A percentile compares a stretch with the other conserved stretches of the same genome.
Evolutionary conservation across 2,113 vertebrate species (phyloP).

Genomic region (Perca flavescens): DNA sequence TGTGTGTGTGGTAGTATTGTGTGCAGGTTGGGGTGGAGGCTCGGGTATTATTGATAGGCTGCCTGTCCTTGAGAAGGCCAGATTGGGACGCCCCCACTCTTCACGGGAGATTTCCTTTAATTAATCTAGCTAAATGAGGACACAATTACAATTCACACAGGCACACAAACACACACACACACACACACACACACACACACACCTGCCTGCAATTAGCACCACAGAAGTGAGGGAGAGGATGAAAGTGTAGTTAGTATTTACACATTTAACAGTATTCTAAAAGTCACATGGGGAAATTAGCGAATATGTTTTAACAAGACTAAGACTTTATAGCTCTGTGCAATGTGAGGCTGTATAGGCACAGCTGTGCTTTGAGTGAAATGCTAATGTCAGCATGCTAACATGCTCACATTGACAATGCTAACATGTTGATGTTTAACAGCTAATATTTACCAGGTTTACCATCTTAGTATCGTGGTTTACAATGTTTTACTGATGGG

Average conservation of each 20-base stretch:
- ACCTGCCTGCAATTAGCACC: conserved; percentile 10
- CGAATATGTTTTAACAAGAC: background rate
- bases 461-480: too few species aligned
- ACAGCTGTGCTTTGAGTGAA: background rate
- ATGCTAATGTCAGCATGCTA: too few species aligned
- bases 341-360: background rate
- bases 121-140: conserved; percentile 73
- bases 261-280: background rate
- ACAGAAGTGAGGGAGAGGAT: conserved; percentile 15
- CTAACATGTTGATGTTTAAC: too few species aligned
- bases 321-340: background rate
- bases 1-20: conserved; percentile 28
- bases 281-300: background rate
- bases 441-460: too few species aligned
- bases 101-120: conserved; percentile 80
- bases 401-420: too few species aligned
- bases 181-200: conserved; percentile 22
- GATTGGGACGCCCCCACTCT: conserved; percentile 64
- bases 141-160: conserved; percentile 8
- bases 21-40: conserved; percentile 52
- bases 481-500: too few species aligned
- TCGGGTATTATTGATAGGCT: conserved; percentile 67
- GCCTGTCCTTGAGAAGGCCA: conserved; percentile 73
- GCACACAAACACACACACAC: conserved; percentile 10
- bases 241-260: background rate